Conservation (phyloP, 2,888 invertebrate species). For the Drosophila formosana region DNA sequence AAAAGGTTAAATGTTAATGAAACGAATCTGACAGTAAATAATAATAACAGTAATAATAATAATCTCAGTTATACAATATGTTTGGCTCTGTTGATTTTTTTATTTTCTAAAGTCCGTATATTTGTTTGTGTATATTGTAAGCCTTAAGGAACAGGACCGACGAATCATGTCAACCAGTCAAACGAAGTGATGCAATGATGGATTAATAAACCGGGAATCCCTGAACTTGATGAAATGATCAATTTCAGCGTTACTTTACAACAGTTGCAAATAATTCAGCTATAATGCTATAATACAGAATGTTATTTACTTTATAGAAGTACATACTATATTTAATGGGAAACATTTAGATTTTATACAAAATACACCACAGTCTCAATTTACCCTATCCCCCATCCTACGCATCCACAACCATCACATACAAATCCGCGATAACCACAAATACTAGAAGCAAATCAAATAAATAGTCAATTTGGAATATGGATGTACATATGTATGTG, state of each 20-base stretch:
- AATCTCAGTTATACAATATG: conserved; percentile 13
- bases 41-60: conserved; percentile 2
- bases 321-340: conserved; percentile 63
- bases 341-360: conserved; percentile 78
- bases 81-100: conserved; percentile 12
- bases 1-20: conserved; percentile 23
- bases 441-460: conserved; percentile 67
- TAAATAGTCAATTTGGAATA: conserved; percentile 73
- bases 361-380: conserved; percentile 49
- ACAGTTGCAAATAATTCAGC: conserved; percentile 50
- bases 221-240: conserved; percentile 43
- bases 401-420: conserved; percentile 12
- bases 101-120: conserved; percentile 16
- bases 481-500: conserved; percentile 60
- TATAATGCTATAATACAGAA: conserved; percentile 59
- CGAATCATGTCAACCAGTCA: conserved; percentile 43
- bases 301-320: conserved; percentile 79
- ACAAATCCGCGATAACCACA: conserved; percentile 26
- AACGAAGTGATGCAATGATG: conserved; percentile 52
- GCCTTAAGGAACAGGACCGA: conserved; percentile 38
- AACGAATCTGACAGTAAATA: conserved; percentile 27
- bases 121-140: conserved; percentile 45
- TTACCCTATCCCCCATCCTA: conserved; percentile 20
- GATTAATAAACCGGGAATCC: conserved; percentile 36
- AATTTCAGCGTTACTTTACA: conserved; percentile 57